Percentiles rank a stretch among this genome's conserved stretches.
These are phyloP conservation scores for Periparus ater DNA, from an alignment of 2,797 vertebrate genomes.

Conservation along the genomic window DNA sequence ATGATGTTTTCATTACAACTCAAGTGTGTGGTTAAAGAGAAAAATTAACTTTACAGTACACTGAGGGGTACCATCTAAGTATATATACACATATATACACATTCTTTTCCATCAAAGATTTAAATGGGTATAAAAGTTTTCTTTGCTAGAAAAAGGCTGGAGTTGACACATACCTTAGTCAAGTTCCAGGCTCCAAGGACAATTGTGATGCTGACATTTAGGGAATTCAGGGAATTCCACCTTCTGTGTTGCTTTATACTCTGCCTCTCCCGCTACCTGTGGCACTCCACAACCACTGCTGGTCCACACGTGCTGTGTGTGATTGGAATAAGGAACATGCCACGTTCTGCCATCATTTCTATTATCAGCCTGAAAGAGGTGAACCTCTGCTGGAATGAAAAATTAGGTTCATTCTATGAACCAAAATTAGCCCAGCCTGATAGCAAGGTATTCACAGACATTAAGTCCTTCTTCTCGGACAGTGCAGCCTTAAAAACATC, in stretches of 20 bases:
- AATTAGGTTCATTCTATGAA: not conserved
- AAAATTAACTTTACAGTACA: not conserved
- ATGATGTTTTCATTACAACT: not conserved
- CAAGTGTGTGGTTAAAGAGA: not conserved
- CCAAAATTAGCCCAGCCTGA: not conserved
- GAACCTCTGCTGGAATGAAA: not conserved
- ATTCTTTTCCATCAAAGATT: not conserved
- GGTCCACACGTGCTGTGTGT: not conserved
- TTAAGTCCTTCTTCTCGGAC: not conserved
- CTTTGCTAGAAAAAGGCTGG: not conserved
- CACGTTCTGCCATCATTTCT: not conserved
- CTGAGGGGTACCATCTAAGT: not conserved
- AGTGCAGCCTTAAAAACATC: not conserved
- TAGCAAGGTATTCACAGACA: not conserved
- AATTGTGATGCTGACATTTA: not conserved
- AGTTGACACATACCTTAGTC: not conserved
- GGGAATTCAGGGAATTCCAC: not conserved
- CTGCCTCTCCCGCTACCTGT: not conserved
- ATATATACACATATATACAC: rapidly evolving
- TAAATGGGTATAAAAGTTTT: not conserved
- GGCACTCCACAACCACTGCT: not conserved
- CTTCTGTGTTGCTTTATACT: not conserved
- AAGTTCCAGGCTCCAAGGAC: not conserved
- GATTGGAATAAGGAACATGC: not conserved
- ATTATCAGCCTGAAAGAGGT: not conserved